These are phyloP conservation scores for Petrocephalus sullivani DNA, from an alignment of 2,797 vertebrate species.

Conservation along the genomic window DNA sequence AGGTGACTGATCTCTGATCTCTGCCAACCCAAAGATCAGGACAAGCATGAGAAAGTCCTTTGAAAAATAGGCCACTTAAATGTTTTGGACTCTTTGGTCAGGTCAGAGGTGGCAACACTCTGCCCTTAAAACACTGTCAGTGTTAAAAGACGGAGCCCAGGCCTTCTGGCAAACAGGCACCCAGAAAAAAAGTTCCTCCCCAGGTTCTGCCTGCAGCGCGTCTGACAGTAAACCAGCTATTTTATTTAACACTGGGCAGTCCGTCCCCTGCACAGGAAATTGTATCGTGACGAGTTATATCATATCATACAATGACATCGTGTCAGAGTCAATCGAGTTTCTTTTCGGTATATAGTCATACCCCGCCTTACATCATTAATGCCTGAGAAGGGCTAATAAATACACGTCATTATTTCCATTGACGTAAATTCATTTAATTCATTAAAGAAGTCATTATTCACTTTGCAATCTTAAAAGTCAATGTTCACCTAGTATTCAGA, in stretches of 20 bases:
- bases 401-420: too few species aligned
- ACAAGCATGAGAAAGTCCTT: background rate
- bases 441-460: too few species aligned
- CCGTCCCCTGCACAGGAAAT: background rate
- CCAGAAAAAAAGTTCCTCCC: background rate
- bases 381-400: too few species aligned
- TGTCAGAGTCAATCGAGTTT: background rate
- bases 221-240: background rate
- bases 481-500: too few species aligned
- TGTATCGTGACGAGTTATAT: background rate
- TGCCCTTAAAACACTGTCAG: background rate
- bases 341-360: background rate
- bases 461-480: too few species aligned
- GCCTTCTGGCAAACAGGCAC: background rate
- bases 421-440: too few species aligned
- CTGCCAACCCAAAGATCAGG: background rate
- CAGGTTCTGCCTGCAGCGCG: background rate
- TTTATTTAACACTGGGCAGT: background rate
- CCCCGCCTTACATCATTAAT: too few species aligned
- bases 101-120: background rate
- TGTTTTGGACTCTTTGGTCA: background rate
- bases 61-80: background rate
- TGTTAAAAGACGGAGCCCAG: background rate
- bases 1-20: background rate
- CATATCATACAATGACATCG: background rate